Conservation (phyloP, 1,140 invertebrate species). For the Campoletis sonorensis region DNA sequence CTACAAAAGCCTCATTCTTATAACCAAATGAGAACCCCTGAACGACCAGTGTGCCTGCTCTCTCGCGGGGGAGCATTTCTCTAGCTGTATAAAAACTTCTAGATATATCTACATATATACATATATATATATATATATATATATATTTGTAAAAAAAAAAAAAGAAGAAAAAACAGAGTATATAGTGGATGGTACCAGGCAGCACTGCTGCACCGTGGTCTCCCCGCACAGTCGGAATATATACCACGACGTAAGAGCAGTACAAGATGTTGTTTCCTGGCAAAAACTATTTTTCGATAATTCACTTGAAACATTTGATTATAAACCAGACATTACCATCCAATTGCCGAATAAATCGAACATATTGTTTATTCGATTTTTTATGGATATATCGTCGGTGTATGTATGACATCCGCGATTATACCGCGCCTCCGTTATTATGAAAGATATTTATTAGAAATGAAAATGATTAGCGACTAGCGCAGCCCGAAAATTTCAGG, state of each 20-base stretch:
- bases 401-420: too few species aligned
- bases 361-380: too few species aligned
- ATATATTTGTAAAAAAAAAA: too few species aligned
- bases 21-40: slow-evolving; percentile 30
- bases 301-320: background rate
- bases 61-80: slow-evolving; percentile 6
- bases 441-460: too few species aligned
- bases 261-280: background rate
- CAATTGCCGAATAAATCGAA: too few species aligned
- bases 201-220: background rate
- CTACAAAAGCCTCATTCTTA: slow-evolving; percentile 13
- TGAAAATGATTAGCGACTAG: too few species aligned
- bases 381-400: too few species aligned
- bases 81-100: background rate
- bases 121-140: too few species aligned
- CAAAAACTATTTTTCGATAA: background rate
- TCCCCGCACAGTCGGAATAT: background rate
- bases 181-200: background rate
- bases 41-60: slow-evolving; percentile 13
- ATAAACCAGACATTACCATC: background rate
- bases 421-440: too few species aligned
- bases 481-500: too few species aligned
- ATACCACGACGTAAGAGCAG: too few species aligned
- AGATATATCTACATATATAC: background rate
- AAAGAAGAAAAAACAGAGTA: background rate